Conservation (phyloP, 2,888 invertebrate species). For the Coecobrya sp. region DNA sequence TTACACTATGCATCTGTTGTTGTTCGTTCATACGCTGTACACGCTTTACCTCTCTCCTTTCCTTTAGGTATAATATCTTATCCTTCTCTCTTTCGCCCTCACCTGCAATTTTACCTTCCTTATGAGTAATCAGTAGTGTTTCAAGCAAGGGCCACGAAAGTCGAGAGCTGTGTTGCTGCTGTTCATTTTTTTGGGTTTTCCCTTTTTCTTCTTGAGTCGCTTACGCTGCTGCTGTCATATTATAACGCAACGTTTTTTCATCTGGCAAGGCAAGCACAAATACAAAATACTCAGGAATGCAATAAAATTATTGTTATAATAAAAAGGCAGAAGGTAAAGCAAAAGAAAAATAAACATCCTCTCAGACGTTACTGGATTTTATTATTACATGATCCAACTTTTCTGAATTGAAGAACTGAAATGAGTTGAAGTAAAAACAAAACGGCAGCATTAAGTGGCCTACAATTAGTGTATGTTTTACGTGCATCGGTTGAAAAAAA, state of each 20-base stretch:
- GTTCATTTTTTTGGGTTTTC: conserved; percentile 58
- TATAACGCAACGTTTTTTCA: conserved; percentile 2
- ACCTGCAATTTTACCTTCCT: conserved; percentile 66
- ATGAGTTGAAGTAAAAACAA: background rate
- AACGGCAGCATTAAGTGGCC: conserved; percentile 26
- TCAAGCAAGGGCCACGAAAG: conserved; percentile 65
- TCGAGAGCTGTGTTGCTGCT: conserved; percentile 54
- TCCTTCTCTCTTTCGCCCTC: conserved; percentile 27
- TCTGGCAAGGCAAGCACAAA: background rate
- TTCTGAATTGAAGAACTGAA: background rate
- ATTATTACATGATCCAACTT: conserved; percentile 38
- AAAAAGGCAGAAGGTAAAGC: conserved; percentile 13
- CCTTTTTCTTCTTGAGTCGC: background rate
- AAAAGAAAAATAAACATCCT: conserved; percentile 17
- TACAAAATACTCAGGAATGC: conserved; percentile 20
- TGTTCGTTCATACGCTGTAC: background rate
- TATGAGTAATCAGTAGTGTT: conserved; percentile 73
- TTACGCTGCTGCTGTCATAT: conserved; percentile 24
- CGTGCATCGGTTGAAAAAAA: background rate
- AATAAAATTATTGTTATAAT: background rate
- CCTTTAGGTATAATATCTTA: background rate
- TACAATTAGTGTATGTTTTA: background rate
- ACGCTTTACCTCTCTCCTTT: conserved; percentile 13
- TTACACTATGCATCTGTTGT: conserved; percentile 34
- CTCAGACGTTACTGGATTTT: conserved; percentile 28